Evolutionary conservation across 2,797 vertebrate genomes (phyloP), one percentile per base, ranked within the genome.

Genomic region (Mormyrus proboscirostris): DNA sequence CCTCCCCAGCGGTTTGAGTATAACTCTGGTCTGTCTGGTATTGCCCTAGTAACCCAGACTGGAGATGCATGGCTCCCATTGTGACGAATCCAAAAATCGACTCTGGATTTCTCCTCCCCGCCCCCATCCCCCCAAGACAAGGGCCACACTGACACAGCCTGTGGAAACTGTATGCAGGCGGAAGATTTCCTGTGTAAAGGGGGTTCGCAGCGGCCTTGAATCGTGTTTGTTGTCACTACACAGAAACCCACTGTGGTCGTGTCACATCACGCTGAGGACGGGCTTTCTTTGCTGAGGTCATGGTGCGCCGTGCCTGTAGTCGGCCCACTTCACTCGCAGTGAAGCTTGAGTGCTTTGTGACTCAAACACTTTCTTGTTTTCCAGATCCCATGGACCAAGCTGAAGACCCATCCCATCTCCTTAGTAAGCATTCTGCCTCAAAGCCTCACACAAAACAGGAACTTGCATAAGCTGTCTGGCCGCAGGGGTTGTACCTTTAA

Each of bases 371-470:
- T 10, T 76, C 89, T 90, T 92, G 88, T 89, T 93, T 57, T 92
- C 59, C 94, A 99, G 98, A 99, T 99, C 93, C 98, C 98, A 90
- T 99, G 98, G 98, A 99, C 99, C 87, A 99, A 99, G 94, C 91
- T 99, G 93, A 99, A 99, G 96, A 99, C 97, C 38, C 98, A 99
- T 90, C 98, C 99, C 9, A 99, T 99, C 91, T 95, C 95, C 92
- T 94, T 99, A 97, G 99, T 99, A 93, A 96, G 97, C 95, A 87
- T 88, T 69, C 0, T 90, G 14, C 76, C 33, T 16, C 3, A 47
- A 22, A 22, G 85, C 59, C 16, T 51, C 19, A 9, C 53, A 1
- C 41, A 79, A 29, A 44, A 44, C 16, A 79, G 38, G 7, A 41
- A 19, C 38, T 6, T n/a, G 0, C 12, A 9, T 79, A 14, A 79